Conservation (phyloP, 2,888 invertebrate species). For the Gerris lacustris region DNA sequence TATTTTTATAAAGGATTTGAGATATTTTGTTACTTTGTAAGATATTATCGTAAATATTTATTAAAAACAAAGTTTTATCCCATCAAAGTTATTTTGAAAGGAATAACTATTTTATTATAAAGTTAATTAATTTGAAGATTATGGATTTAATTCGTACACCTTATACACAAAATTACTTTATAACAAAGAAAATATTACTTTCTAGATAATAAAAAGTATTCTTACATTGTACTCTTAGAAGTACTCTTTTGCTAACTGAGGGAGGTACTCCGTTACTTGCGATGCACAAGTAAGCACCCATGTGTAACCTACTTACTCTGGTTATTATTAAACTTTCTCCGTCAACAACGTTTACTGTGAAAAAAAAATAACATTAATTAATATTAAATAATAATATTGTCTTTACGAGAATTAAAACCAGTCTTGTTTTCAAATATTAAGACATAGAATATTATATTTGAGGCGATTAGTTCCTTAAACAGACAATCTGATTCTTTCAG, state of each 20-base stretch:
- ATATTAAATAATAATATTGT: neutral
- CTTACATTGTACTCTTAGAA: slow-evolving; percentile 74
- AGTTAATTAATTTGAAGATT: too few species aligned
- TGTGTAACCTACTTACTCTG: slow-evolving; percentile 79
- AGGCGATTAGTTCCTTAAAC: neutral
- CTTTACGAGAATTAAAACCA: neutral
- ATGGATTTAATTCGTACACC: too few species aligned
- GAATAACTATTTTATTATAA: too few species aligned
- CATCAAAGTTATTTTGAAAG: too few species aligned
- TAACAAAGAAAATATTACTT: too few species aligned
- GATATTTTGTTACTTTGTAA: too few species aligned
- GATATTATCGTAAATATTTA: too few species aligned
- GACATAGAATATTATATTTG: neutral
- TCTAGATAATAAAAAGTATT: too few species aligned
- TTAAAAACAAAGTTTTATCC: too few species aligned
- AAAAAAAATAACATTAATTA: slow-evolving; percentile 4
- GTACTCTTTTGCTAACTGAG: slow-evolving; percentile 71
- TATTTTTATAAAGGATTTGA: too few species aligned
- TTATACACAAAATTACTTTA: too few species aligned
- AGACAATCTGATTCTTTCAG: too few species aligned
- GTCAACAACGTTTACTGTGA: slow-evolving; percentile 70
- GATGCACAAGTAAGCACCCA: slow-evolving; percentile 85
- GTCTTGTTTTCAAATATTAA: neutral
- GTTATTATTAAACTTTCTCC: slow-evolving; percentile 73
- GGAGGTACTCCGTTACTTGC: slow-evolving; percentile 88